These are phyloP conservation scores for Gallinago stenura DNA, from an alignment of 2,797 vertebrate species.

Conservation along the genomic window DNA sequence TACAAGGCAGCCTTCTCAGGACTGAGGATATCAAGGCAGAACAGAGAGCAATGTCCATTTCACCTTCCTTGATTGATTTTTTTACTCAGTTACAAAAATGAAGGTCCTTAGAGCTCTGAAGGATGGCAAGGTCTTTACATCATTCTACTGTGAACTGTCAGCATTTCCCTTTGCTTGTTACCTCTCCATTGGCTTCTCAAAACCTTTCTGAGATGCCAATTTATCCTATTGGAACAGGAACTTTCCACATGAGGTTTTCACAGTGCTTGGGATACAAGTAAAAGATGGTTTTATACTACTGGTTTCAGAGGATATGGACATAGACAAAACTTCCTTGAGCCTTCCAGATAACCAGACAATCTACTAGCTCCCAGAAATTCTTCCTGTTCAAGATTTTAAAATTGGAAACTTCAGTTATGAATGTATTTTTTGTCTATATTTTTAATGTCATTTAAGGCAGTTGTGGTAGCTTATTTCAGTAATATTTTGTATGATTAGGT, in stretches of 20 bases:
- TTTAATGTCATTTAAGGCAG: not conserved
- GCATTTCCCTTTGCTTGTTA: slow-evolving; percentile 25
- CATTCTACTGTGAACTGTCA: not conserved
- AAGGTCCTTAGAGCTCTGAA: slow-evolving; percentile 13
- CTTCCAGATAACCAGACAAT: not conserved
- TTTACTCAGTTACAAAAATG: not conserved
- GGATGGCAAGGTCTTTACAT: not conserved
- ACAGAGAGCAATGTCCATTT: not conserved
- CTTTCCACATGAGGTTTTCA: slow-evolving; percentile 19
- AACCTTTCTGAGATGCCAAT: slow-evolving; percentile 35
- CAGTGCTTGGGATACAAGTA: not conserved
- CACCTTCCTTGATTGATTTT: slow-evolving; percentile 3
- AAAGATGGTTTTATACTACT: not conserved
- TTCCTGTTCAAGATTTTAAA: not conserved
- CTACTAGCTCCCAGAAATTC: not conserved
- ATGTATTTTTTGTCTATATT: not conserved
- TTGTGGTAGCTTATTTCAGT: not conserved
- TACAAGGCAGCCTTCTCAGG: not conserved
- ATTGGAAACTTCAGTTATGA: not conserved
- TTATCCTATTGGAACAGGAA: slow-evolving; percentile 11
- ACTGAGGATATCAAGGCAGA: not conserved
- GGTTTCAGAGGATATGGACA: not conserved
- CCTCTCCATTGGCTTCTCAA: slow-evolving; percentile 20
- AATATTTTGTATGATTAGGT: not conserved
- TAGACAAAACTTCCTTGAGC: not conserved